phyloP scores from a whole-genome alignment of 2,797 vertebrate genomes.

The Enteromius afrohamiltoni region DNA sequence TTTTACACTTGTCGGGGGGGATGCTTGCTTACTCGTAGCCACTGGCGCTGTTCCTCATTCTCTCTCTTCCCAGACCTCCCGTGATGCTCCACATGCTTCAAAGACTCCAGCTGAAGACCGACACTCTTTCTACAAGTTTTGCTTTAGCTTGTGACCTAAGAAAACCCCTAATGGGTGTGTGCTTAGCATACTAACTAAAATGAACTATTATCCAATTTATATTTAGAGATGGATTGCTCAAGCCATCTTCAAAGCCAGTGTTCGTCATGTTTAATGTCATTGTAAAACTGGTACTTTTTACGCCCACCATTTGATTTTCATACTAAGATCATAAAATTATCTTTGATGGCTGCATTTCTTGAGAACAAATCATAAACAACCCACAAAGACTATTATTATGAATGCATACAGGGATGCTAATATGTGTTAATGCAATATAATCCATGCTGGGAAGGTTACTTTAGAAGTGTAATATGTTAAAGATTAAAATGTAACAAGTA shows the following conservation, averaged over 20 bases:
- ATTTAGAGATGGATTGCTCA: conserved; percentile 6
- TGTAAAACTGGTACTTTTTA: background rate
- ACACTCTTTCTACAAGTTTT: conserved; percentile 13
- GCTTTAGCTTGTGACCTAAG: conserved; percentile 35
- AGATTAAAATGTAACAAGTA: background rate
- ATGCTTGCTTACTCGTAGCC: conserved; percentile 48
- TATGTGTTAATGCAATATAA: background rate
- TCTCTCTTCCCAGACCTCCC: conserved; percentile 48
- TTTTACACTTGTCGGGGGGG: conserved; percentile 40
- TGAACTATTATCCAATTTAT: background rate
- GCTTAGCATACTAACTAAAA: conserved; percentile 4
- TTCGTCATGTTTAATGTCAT: background rate
- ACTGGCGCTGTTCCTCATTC: conserved; percentile 22
- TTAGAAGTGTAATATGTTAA: background rate
- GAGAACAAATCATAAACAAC: background rate
- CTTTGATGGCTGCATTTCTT: background rate
- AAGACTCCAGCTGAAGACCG: conserved; percentile 25
- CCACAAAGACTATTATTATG: background rate
- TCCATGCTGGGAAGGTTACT: background rate
- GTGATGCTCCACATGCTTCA: conserved; percentile 48
- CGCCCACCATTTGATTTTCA: background rate
- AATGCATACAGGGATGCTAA: background rate
- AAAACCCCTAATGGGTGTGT: conserved; percentile 19
- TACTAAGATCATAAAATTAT: background rate
- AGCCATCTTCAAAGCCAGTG: background rate